Conservation (phyloP, 2,797 vertebrate species). For the Malacoraja senta region DNA sequence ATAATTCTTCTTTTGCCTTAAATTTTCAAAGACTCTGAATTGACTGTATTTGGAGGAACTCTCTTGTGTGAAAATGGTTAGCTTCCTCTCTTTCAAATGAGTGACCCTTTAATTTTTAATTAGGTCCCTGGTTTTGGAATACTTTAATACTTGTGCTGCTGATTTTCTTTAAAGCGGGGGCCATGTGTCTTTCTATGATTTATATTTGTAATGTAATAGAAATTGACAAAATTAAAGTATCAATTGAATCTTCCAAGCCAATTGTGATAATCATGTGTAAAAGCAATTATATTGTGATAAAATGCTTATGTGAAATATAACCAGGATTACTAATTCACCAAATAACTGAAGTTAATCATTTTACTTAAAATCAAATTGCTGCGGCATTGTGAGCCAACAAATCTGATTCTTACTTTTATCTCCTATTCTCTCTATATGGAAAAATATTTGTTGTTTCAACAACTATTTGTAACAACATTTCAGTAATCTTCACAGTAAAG, state of each 20-base stretch:
- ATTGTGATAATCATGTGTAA: background rate
- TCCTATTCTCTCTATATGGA: background rate
- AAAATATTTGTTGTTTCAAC: background rate
- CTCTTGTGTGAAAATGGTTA: no score
- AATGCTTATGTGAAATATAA: background rate
- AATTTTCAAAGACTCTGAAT: no score
- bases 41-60: no score
- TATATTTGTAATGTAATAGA: background rate
- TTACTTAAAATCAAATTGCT: background rate
- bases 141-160: background rate
- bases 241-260: background rate
- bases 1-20: no score
- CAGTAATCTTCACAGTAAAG: background rate
- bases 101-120: no score
- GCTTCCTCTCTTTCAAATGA: no score
- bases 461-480: background rate
- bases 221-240: background rate
- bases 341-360: background rate
- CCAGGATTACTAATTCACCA: background rate
- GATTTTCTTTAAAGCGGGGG: background rate
- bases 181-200: background rate
- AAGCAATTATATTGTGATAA: background rate
- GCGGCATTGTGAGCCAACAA: background rate
- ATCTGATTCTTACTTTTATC: background rate
- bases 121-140: no score